Base-by-base conservation (phyloP, 2,797 vertebrate genomes). In the Hydrophis major region DNA sequence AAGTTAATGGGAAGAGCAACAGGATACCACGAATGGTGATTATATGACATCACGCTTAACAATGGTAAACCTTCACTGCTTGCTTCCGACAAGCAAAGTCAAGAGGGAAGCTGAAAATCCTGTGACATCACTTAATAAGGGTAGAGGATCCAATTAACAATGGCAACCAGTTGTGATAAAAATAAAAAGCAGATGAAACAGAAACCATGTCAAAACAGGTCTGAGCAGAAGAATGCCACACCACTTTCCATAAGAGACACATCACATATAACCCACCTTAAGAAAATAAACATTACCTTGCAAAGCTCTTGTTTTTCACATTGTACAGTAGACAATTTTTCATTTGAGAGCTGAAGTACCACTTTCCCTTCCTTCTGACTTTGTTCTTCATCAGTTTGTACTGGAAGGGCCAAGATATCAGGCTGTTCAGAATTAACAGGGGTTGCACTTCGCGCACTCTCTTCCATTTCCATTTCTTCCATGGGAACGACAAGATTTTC, bases 341-440 rank as follows among this genome's bases (percentile, higher is more conserved):
- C 98, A 89, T n/a, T 88, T 87, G 87, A 91, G 55, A 89, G 92
- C 3, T 69, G 74, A 18, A 91, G 95, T 0, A 55, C 90, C 14
- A 93, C 47, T 0, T 59, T 66, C 60, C 93, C 93, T 59, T 96
- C 96, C 25, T 89, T 86, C 42, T 89, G 91, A 37, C 55, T 12
- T 37, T 95, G 93, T 0, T 90, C 96, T 83, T 97, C 91, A 94
- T 86, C 87, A 92, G 57, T 8, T 69, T 96, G 96, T 25, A 96
- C 90, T 25, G 96, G 93, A 92, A 98, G 97, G 89, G 96, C 94
- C 97, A 99, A 94, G 88, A 97, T 97, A 93, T 99, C 99, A 0
- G 98, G 98, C 94, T 99, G 99, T 93, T 99, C 99, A 28, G 98
- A 98, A 96, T 99, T 99, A 42, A 99, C 99, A 83, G 99, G 99